Conservation (phyloP, 2,113 vertebrate genomes). For the Todiramphus saurophagus region DNA sequence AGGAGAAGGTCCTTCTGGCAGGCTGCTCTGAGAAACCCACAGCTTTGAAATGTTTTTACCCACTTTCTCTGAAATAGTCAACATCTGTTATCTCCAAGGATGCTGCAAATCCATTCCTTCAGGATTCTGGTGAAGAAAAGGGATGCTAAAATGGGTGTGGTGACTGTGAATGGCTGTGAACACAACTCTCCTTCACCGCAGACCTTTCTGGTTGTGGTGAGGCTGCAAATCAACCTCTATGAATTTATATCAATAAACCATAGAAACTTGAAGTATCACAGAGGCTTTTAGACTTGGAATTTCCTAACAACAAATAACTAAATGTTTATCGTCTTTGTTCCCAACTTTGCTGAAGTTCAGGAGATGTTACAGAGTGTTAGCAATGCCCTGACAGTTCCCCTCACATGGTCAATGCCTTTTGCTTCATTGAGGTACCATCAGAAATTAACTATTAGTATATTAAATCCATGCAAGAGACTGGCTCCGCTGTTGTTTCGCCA, state of each 20-base stretch:
- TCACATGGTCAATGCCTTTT: background rate
- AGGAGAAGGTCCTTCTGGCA: background rate
- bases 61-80: background rate
- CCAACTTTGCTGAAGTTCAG: background rate
- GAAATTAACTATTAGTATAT: rapidly evolving
- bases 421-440: background rate
- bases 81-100: background rate
- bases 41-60: background rate
- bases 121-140: background rate
- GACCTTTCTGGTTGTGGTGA: background rate
- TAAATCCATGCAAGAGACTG: background rate
- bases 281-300: background rate
- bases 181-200: background rate
- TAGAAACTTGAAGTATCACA: no score
- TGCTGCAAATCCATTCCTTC: background rate
- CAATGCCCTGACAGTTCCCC: background rate
- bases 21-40: background rate
- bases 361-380: background rate
- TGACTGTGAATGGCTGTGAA: background rate
- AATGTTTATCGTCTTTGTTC: background rate
- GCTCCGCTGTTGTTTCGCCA: background rate
- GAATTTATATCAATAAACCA: background rate
- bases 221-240: background rate
- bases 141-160: background rate
- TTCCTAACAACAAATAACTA: background rate